These are phyloP conservation scores for Cyprinodon tularosa DNA, from an alignment of 2,113 vertebrate species.

Conservation along the genomic window DNA sequence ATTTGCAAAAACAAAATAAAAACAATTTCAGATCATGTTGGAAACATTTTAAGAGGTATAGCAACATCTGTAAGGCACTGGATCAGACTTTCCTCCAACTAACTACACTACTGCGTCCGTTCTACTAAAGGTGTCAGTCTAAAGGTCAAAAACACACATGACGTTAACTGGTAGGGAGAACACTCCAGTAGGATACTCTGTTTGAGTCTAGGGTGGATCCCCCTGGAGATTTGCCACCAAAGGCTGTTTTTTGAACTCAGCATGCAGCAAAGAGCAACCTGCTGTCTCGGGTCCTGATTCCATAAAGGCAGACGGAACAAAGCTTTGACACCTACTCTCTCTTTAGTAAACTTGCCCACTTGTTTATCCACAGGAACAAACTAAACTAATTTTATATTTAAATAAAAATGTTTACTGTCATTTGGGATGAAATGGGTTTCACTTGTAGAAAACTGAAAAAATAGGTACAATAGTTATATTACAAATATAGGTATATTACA, in stretches of 20 bases:
- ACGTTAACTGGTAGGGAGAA: slow-evolving; percentile 59
- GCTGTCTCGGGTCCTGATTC: slow-evolving; percentile 37
- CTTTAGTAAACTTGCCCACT: slow-evolving; percentile 43
- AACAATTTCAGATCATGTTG: neutral
- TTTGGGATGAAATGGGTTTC: neutral
- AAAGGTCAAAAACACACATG: slow-evolving; percentile 78
- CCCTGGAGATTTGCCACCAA: slow-evolving; percentile 60
- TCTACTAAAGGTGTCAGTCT: slow-evolving; percentile 55
- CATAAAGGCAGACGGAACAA: slow-evolving; percentile 43
- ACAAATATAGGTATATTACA: neutral
- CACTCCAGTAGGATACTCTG: slow-evolving; percentile 47
- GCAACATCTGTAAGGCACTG: neutral
- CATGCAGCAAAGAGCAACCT: slow-evolving; percentile 71
- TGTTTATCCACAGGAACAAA: slow-evolving; percentile 31
- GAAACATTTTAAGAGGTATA: neutral
- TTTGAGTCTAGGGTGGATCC: slow-evolving; percentile 43
- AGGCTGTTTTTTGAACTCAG: slow-evolving; percentile 75
- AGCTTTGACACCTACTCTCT: slow-evolving; percentile 30
- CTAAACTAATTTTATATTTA: slow-evolving; percentile 33
- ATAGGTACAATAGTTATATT: neutral
- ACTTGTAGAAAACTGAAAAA: neutral
- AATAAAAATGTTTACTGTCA: slow-evolving; percentile 1
- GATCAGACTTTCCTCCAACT: neutral
- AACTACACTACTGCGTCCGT: slow-evolving; percentile 15
- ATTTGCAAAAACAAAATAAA: neutral